phyloP scores from a whole-genome alignment of 2,888 invertebrate genomes.

The Megalurothrips usitatus region DNA sequence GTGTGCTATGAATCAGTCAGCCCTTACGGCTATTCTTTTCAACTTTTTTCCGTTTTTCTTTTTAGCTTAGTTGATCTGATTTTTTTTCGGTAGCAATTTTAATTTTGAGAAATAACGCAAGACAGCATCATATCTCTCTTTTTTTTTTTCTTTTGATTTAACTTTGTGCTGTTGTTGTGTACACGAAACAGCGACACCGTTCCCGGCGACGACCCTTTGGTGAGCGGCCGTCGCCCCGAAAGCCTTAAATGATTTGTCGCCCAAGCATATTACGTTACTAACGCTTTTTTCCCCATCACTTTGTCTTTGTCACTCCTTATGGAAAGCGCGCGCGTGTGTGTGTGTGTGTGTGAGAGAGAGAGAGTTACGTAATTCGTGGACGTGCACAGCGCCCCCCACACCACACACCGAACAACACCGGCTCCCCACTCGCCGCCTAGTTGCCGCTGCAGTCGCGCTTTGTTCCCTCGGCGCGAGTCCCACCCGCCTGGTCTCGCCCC shows the following conservation, averaged over 20 bases:
- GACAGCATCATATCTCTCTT: background rate
- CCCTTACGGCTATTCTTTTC: constrained; percentile 27
- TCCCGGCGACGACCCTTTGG: background rate
- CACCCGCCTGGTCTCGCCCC: no score
- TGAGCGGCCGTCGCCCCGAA: background rate
- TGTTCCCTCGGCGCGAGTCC: background rate
- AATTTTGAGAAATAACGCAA: background rate
- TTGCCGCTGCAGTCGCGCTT: background rate
- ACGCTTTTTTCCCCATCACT: no score
- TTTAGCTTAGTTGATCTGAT: background rate
- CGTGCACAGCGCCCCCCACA: no score
- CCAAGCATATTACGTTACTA: no score
- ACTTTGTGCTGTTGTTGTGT: background rate
- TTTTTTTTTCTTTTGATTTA: background rate
- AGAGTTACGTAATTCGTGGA: no score
- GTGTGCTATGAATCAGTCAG: no score
- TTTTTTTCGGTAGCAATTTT: background rate
- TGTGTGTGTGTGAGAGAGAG: no score
- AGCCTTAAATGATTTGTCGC: no score
- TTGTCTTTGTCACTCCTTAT: background rate
- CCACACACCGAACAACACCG: background rate
- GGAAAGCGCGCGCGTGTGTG: no score
- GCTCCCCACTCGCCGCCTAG: background rate
- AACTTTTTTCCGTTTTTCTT: background rate
- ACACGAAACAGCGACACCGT: background rate